Percentiles rank a stretch among this genome's conserved stretches.
Conservation (phyloP, 2,113 vertebrate species). For the Callospermophilus lateralis region DNA sequence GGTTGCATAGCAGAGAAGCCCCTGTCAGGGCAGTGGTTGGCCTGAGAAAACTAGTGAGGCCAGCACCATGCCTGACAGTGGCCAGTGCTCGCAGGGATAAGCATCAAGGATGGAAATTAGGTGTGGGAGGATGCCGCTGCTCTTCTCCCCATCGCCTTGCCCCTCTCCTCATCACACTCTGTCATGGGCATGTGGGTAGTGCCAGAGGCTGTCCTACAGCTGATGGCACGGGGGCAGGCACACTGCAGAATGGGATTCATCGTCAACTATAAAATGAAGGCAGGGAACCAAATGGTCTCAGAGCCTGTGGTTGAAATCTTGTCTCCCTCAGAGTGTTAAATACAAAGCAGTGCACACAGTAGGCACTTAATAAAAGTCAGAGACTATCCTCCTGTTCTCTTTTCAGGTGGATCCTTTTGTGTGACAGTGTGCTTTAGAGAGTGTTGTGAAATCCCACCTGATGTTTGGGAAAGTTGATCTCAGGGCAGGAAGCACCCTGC, state of each 20-base stretch:
- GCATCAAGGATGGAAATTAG: background rate
- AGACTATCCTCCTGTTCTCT: background rate
- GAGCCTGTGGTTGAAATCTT: background rate
- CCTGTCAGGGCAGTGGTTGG: background rate
- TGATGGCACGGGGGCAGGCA: background rate
- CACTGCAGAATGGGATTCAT: background rate
- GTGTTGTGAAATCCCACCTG: background rate
- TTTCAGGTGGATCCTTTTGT: background rate
- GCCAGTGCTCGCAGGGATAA: background rate
- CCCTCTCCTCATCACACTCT: no score
- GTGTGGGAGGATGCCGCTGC: no score
- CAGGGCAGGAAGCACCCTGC: background rate
- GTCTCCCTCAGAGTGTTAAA: background rate
- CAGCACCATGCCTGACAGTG: background rate
- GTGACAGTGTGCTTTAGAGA: background rate
- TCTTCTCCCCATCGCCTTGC: no score
- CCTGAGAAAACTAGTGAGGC: background rate
- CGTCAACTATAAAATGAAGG: background rate
- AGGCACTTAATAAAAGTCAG: background rate
- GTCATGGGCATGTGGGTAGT: background rate
- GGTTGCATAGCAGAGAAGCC: background rate
- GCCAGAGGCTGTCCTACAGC: background rate
- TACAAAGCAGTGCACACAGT: background rate
- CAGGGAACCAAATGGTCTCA: background rate
- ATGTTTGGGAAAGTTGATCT: background rate